Conservation (phyloP, 2,888 invertebrate species). For the Mimas tiliae region DNA sequence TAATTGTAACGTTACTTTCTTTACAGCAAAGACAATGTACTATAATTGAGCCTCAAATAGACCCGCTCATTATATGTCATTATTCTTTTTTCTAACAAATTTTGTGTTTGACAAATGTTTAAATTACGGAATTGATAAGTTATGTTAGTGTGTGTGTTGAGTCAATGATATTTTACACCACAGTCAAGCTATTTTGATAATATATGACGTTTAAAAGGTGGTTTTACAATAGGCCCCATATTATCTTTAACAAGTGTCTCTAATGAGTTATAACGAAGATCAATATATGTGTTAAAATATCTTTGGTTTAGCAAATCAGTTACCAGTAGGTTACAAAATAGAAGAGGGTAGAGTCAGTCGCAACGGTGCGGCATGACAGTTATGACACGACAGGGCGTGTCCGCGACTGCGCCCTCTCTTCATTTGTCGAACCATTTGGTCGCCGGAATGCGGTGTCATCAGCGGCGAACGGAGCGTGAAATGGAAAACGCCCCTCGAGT, state of each 20-base stretch:
- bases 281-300: too few relatives aligned
- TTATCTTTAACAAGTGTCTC: neutral
- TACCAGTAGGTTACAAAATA: slow-evolving; percentile 7
- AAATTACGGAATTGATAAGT: neutral
- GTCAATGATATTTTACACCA: neutral
- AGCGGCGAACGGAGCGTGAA: slow-evolving; percentile 81
- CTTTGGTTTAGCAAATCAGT: neutral
- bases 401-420: slow-evolving; percentile 73
- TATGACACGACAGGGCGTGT: slow-evolving; percentile 80
- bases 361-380: slow-evolving; percentile 69
- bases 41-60: neutral
- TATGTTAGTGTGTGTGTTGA: neutral
- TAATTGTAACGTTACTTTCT: slow-evolving; percentile 20
- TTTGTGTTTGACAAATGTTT: slow-evolving; percentile 2
- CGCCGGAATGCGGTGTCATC: slow-evolving; percentile 82
- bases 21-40: slow-evolving; percentile 17
- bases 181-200: neutral
- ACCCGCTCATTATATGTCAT: slow-evolving; percentile 9
- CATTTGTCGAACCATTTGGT: slow-evolving; percentile 84
- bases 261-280: neutral
- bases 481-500: slow-evolving; percentile 82
- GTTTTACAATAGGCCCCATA: neutral
- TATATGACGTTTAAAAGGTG: neutral
- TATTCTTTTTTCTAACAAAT: slow-evolving; percentile 8
- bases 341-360: slow-evolving; percentile 6